These are phyloP conservation scores for Anhinga rufa DNA, from an alignment of 2,113 vertebrate species.

Conservation along the genomic window DNA sequence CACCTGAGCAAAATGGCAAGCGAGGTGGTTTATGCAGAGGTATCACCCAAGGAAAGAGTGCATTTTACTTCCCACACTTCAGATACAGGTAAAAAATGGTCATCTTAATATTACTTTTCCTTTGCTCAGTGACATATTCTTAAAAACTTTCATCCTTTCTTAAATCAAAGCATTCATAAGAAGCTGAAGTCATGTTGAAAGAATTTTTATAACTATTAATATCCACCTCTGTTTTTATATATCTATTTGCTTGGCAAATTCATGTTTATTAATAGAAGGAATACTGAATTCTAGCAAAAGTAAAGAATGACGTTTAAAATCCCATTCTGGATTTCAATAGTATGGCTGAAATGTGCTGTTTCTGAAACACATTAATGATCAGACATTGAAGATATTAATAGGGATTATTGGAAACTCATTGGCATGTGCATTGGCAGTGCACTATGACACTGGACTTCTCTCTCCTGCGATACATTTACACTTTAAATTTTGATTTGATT, in stretches of 20 bases:
- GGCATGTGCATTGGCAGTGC: background rate
- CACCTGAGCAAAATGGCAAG: background rate
- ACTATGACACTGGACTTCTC: background rate
- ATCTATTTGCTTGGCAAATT: background rate
- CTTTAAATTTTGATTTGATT: background rate
- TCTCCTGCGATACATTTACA: background rate
- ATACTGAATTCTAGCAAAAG: background rate
- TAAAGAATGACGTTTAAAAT: background rate
- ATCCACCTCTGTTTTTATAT: background rate
- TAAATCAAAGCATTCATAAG: fast-evolving
- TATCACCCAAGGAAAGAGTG: background rate
- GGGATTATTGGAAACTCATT: background rate
- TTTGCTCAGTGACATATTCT: background rate
- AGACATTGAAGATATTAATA: background rate
- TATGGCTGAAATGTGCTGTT: background rate
- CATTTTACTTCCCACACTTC: background rate
- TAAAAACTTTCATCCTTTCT: background rate
- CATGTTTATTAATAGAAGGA: background rate
- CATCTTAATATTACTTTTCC: background rate
- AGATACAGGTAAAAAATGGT: background rate
- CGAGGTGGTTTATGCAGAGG: background rate
- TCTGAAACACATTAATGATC: background rate
- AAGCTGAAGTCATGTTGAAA: background rate
- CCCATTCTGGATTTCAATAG: background rate
- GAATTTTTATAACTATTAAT: background rate